These are phyloP conservation scores for Motacilla tschutschensis DNA, from an alignment of 2,113 vertebrate species.

Conservation along the genomic window DNA sequence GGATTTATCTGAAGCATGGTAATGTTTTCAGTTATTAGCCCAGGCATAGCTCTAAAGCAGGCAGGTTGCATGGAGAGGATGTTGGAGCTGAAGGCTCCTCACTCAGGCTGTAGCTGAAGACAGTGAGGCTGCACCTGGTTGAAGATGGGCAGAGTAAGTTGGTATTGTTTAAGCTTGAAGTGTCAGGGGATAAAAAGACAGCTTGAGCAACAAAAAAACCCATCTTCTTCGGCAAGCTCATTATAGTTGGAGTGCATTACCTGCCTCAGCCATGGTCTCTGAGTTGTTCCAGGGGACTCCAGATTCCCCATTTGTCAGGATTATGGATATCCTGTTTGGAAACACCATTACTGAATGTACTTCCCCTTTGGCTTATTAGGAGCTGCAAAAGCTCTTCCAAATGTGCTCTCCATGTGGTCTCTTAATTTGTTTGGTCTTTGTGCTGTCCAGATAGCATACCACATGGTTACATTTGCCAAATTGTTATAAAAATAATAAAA, in stretches of 20 bases:
- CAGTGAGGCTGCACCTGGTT: not conserved
- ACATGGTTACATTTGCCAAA: not conserved
- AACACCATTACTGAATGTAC: not conserved
- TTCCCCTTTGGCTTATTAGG: not conserved
- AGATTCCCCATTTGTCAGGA: not conserved
- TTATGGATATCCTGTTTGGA: not conserved
- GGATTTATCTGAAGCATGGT: not conserved
- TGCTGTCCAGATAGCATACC: not conserved
- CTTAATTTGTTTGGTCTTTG: not conserved
- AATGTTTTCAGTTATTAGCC: not conserved
- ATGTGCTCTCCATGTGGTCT: not conserved
- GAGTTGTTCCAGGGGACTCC: not conserved
- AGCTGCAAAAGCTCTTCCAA: not conserved
- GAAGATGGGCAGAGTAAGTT: not conserved
- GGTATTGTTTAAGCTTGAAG: not conserved
- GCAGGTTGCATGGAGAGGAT: not conserved
- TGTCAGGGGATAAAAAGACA: not conserved
- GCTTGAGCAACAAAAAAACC: not conserved
- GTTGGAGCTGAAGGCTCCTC: not conserved
- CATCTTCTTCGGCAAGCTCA: not conserved
- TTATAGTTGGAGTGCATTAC: not conserved
- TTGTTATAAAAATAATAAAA: not conserved
- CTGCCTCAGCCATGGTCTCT: not conserved
- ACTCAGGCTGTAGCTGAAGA: not conserved
- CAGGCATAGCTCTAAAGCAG: not conserved